Conservation (phyloP, 2,797 vertebrate species). For the Acropternis orthonyx region DNA sequence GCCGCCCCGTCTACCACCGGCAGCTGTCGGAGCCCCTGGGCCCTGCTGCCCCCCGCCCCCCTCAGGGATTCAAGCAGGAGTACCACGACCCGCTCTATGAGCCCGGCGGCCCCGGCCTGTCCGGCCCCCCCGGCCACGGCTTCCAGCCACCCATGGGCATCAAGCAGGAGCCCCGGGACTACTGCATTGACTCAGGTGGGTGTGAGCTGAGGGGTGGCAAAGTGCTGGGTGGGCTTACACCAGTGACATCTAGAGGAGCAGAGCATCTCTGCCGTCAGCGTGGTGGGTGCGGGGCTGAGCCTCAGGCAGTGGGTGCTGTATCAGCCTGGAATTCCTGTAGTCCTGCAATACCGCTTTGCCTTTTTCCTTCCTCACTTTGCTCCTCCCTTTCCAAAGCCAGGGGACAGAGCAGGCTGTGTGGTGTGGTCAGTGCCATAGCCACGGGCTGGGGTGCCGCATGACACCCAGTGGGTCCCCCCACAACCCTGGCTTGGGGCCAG, state of each 20-base stretch:
- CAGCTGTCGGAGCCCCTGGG: constrained; percentile 95
- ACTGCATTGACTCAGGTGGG: constrained; percentile 95
- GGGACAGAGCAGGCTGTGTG: background rate
- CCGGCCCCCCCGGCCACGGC: constrained; percentile 71
- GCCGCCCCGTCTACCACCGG: constrained; percentile 88
- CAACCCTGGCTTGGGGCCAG: background rate
- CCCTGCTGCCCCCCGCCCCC: constrained; percentile 76
- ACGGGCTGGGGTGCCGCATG: rapidly evolving
- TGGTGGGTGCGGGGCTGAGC: background rate
- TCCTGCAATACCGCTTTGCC: background rate
- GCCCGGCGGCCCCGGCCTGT: constrained; percentile 83
- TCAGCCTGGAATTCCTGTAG: rapidly evolving
- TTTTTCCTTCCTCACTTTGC: no score
- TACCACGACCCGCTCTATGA: constrained; percentile 91
- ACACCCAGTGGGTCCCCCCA: rapidly evolving
- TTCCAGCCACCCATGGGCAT: constrained; percentile 90
- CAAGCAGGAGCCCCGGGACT: constrained; percentile 95
- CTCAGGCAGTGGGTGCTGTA: rapidly evolving
- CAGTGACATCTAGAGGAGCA: rapidly evolving
- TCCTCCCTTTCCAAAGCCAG: no score
- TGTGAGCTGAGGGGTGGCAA: rapidly evolving
- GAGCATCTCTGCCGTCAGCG: rapidly evolving
- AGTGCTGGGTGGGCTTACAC: background rate
- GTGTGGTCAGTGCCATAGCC: background rate
- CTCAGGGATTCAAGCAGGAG: constrained; percentile 94